Evolutionary conservation across 2,113 vertebrate species (phyloP), one percentile per base, ranked within the genome.

Genomic region (Mirounga angustirostris): DNA sequence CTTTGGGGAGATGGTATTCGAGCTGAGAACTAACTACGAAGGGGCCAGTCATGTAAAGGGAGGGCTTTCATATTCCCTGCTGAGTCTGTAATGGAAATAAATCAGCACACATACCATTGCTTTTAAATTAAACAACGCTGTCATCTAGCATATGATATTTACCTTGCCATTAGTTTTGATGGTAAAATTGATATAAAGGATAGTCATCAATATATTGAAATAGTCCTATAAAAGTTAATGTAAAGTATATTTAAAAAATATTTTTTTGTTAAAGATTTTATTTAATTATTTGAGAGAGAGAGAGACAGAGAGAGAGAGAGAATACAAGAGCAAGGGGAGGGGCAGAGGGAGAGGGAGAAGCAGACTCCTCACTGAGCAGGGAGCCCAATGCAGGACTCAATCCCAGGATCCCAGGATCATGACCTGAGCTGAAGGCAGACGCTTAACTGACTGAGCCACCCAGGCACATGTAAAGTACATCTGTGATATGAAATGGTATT

Each of bases 121-220:
- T 86, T 69, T 96, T 19, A 59, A 86, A 94, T 67, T 28, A 69
- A 80, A 28, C 59, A 89, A 54, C 14, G 21, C 4, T 86, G 28
- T 43, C 28, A 14, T 63, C 6, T 14, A n/a, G 43, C 46, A 56
- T 56, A 12, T 28, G 16, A 12, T 74, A 43, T 50, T 76, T 74
- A 81, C 30, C 19, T 73, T 85, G 56, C 12, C 43, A 21, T 63
- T 78, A 18, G 26, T 54, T 96, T 91, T 95, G 9, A 33, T 65
- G 40, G 33, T 87, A 80, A 89, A 76, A 30, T 11, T 16, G 40
- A 63, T 36, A 59, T 65, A 36, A 82, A 76, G 2, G 22, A 73
- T 65, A 8, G 11, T 43, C 52, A 58, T 69, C 1, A 50, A 40
- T 61, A 43, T 1, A 88, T n/a, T 56, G 33, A 80, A 91, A n/a